phyloP scores from a whole-genome alignment of 2,888 invertebrate genomes.

The Heteromurus nitidus region DNA sequence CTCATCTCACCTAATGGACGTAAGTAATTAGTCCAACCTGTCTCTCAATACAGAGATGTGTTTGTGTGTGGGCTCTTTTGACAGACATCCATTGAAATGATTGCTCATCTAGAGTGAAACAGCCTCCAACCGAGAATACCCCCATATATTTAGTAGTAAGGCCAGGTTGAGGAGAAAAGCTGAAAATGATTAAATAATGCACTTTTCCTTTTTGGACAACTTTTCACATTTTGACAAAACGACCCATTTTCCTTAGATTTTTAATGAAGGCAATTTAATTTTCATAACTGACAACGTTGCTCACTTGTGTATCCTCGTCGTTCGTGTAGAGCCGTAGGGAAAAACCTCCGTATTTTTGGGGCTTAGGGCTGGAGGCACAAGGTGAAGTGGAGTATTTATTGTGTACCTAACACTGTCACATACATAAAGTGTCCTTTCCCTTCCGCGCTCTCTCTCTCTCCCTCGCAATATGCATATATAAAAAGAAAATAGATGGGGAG shows the following conservation, averaged over 20 bases:
- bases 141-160: too few relatives aligned
- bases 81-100: conserved; percentile 28
- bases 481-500: conserved; percentile 13
- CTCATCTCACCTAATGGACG: conserved; percentile 49
- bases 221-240: conserved; percentile 62
- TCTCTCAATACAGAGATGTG: conserved; percentile 21
- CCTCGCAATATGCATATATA: neutral
- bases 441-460: neutral
- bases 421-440: neutral
- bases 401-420: neutral
- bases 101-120: conserved; percentile 10
- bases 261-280: conserved; percentile 61
- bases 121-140: too few relatives aligned
- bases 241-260: conserved; percentile 58
- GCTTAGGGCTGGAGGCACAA: neutral
- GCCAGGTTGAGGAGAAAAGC: too few relatives aligned
- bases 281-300: conserved; percentile 52
- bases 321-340: neutral
- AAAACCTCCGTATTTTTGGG: neutral
- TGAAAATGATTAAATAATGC: conserved; percentile 55
- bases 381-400: neutral
- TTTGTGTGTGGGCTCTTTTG: too few relatives aligned
- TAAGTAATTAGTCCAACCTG: conserved; percentile 54
- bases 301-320: conserved; percentile 14
- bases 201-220: conserved; percentile 48